A percentile compares a stretch with the other conserved stretches of the same genome.
These are phyloP conservation scores for Helobdella robusta DNA, from an alignment of 2,888 invertebrate genomes.

Conservation along the genomic window DNA sequence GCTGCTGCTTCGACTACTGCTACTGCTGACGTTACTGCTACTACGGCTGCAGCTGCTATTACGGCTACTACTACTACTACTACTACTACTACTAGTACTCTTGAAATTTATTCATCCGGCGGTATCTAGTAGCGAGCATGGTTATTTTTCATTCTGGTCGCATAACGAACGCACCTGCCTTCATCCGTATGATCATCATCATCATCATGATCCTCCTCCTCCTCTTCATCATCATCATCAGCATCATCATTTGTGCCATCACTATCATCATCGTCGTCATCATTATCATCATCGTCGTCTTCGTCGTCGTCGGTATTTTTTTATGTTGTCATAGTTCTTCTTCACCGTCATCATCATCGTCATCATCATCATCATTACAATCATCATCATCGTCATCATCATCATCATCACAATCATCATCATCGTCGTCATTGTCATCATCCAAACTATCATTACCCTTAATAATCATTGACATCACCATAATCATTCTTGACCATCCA, in stretches of 20 bases:
- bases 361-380: slow-evolving; percentile 12
- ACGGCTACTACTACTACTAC: too few relatives aligned
- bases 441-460: background rate
- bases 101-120: too few relatives aligned
- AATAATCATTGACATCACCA: background rate
- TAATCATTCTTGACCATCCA: background rate
- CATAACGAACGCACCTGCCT: background rate
- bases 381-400: slow-evolving; percentile 12
- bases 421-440: background rate
- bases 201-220: background rate
- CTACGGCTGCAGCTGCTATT: too few relatives aligned
- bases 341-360: background rate
- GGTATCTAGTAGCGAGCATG: too few relatives aligned
- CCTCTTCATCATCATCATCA: background rate
- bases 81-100: too few relatives aligned
- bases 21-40: too few relatives aligned
- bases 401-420: background rate
- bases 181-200: background rate
- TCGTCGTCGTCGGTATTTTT: slow-evolving; percentile 4
- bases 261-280: slow-evolving; percentile 7
- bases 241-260: background rate
- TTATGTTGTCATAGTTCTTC: background rate
- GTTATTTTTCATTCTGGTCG: too few relatives aligned
- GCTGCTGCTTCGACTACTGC: too few relatives aligned
- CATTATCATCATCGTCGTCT: background rate